Percentiles rank a stretch among this genome's conserved stretches.
These are phyloP conservation scores for Pimpla rufipes DNA, from an alignment of 2,888 invertebrate species.

Conservation along the genomic window DNA sequence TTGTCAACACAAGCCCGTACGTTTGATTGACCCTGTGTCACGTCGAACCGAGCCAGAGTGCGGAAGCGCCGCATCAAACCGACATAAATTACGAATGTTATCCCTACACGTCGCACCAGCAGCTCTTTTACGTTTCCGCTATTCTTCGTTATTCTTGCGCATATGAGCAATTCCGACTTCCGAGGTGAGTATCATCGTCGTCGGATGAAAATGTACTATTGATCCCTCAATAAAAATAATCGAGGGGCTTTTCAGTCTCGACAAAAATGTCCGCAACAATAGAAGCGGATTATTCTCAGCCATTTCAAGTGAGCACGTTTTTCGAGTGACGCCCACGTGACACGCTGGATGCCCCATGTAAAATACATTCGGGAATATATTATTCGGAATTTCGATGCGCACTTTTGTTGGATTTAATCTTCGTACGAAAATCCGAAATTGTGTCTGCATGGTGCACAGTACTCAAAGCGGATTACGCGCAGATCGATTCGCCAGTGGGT, in stretches of 20 bases:
- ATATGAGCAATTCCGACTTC: too few relatives aligned
- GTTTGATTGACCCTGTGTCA: conserved; percentile 35
- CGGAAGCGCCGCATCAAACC: background rate
- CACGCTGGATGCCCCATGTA: too few relatives aligned
- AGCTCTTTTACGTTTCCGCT: background rate
- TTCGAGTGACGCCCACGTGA: too few relatives aligned
- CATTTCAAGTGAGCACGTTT: too few relatives aligned
- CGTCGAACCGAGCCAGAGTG: background rate
- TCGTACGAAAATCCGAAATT: background rate
- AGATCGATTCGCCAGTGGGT: conserved; percentile 5
- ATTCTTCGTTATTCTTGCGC: background rate
- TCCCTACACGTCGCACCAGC: background rate
- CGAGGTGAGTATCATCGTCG: too few relatives aligned
- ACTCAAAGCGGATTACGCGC: background rate
- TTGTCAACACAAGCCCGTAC: conserved; percentile 4
- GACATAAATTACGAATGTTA: background rate
- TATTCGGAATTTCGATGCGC: background rate
- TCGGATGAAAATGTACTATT: too few relatives aligned
- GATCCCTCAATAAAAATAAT: too few relatives aligned
- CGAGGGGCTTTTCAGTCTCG: too few relatives aligned
- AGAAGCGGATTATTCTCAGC: too few relatives aligned
- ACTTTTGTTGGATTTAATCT: background rate
- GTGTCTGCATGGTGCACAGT: background rate
- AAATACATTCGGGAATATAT: background rate
- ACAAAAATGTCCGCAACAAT: too few relatives aligned